Percentiles rank a stretch among this genome's conserved stretches.
phyloP scores from a whole-genome alignment of 2,888 invertebrate genomes.

The Lycocerus yunnanus region DNA sequence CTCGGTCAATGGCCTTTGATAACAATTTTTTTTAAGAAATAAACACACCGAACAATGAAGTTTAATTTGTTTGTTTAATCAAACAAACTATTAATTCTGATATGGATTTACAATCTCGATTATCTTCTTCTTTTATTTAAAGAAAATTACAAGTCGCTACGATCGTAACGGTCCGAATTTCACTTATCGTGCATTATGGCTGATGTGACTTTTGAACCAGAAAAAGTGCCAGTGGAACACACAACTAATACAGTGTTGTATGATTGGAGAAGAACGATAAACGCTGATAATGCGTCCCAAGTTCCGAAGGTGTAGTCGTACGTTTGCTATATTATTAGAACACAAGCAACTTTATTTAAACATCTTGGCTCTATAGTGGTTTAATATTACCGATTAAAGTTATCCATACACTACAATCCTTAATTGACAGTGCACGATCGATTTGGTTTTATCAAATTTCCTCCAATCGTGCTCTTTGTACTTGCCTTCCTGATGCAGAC shows the following conservation, averaged over 20 bases:
- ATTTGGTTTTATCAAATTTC: neutral
- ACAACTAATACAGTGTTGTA: neutral
- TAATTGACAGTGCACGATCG: neutral
- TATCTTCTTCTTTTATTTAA: neutral
- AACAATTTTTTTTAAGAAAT: constrained; percentile 17
- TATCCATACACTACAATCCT: neutral
- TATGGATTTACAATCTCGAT: neutral
- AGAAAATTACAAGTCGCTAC: neutral
- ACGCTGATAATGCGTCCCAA: neutral
- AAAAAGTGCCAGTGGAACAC: neutral
- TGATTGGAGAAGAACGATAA: neutral
- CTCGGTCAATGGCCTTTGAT: constrained; percentile 24
- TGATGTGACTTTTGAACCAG: neutral
- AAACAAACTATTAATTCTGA: neutral
- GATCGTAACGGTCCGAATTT: neutral
- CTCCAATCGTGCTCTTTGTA: neutral
- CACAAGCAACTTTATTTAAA: too few relatives aligned
- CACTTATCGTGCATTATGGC: neutral
- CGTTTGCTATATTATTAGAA: neutral
- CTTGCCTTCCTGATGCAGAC: neutral
- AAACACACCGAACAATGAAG: constrained; percentile 16
- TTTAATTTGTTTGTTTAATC: constrained; percentile 12
- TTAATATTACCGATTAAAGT: too few relatives aligned
- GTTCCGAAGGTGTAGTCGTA: neutral
- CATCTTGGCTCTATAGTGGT: too few relatives aligned